Evolutionary conservation across 2,113 vertebrate genomes (phyloP), one percentile per base, ranked within the genome.

Genomic region (Xenopus tropicalis): DNA sequence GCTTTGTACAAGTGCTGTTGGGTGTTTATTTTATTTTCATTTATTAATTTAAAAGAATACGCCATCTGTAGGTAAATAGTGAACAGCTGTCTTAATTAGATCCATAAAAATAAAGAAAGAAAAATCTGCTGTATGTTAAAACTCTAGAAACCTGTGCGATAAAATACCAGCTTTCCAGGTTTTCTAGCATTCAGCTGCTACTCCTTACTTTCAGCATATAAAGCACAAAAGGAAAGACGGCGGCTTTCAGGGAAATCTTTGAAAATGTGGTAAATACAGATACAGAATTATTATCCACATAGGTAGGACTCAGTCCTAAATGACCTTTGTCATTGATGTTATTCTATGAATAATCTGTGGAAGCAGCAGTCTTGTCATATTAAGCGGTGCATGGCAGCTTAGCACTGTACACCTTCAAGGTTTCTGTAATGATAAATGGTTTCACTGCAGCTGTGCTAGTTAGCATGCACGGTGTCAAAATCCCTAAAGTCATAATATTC

Each of bases 321-420:
- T 78, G 78, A 82, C 80, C 77, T 86, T 83, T 79, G 57, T 52
- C 67, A 23, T 4, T 46, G 78, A 84, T 82, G 68, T 72, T 19
- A 56, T 57, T 23, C 0, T 10, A 29, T 77, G 78, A 86, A 62
- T 79, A 79, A 83, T 80, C 78, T 73, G 7, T 13, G 71, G 74
- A 78, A 82, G 78, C 72, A 74, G 16, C 11, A 37, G 46, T 37
- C 79, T 78, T 74, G 46, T 80, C 81, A 72, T 12, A 29, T 71
- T 72, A 78, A 81, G 81, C 44, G 62, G 79, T 11, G 57, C 67
- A 61, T 68, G 65, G 76, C 80, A 68, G 57, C 44, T 77, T 77
- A 62, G 74, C 16, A 19, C 66, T 51, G 61, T 29, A 75, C 80
- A 81, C 78, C 77, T 83, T 82, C 78, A 74, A 24, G 62, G 48